These are phyloP conservation scores for Eurytoma adleriae DNA, from an alignment of 2,888 invertebrate genomes.

Conservation along the genomic window DNA sequence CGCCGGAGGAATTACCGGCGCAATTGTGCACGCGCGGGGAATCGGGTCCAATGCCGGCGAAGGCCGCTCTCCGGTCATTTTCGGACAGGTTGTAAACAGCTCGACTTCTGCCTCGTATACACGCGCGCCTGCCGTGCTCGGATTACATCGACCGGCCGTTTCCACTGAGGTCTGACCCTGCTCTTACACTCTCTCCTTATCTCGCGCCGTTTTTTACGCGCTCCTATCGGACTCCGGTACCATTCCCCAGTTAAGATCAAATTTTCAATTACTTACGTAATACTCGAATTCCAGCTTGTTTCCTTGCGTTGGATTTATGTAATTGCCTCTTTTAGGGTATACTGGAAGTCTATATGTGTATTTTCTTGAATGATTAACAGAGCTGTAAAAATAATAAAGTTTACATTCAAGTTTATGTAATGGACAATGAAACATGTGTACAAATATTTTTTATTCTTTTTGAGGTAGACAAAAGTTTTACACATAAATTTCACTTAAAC, in stretches of 20 bases:
- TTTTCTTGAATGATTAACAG: too few species aligned
- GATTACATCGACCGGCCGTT: background rate
- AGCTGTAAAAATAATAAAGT: too few species aligned
- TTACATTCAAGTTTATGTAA: too few species aligned
- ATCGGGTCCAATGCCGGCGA: constrained; percentile 29
- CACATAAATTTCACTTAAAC: too few species aligned
- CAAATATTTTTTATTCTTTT: too few species aligned
- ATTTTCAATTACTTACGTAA: constrained; percentile 2
- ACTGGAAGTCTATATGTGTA: too few species aligned
- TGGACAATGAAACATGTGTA: too few species aligned
- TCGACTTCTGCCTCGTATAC: background rate
- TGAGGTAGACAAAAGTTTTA: too few species aligned
- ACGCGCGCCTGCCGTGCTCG: background rate
- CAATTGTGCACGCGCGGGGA: background rate
- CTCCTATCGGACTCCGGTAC: background rate
- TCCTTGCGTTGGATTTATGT: background rate
- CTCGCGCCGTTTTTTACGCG: background rate
- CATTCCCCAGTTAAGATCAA: background rate
- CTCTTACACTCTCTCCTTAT: background rate
- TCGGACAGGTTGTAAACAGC: constrained; percentile 27
- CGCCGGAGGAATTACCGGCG: background rate
- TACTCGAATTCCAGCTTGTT: background rate
- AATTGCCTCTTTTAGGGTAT: too few species aligned
- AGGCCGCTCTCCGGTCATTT: constrained; percentile 14
- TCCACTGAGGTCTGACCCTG: background rate